These are phyloP conservation scores for Coccyzus lansbergi DNA, from an alignment of 2,797 vertebrate genomes.

Conservation along the genomic window DNA sequence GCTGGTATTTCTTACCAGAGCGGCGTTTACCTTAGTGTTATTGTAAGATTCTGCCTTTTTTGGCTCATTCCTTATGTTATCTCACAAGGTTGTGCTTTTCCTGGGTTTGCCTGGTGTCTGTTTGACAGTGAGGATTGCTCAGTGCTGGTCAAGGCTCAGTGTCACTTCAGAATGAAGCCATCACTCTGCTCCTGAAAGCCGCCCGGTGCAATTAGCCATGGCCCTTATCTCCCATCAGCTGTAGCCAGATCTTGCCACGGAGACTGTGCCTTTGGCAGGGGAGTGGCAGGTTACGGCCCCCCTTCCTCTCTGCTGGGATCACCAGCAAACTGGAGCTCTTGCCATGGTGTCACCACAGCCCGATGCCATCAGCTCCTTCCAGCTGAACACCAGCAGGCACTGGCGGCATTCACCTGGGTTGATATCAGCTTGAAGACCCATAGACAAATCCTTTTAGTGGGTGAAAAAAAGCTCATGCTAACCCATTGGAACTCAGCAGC, in stretches of 20 bases:
- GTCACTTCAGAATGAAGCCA: background rate
- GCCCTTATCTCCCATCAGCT: background rate
- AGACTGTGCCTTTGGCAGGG: background rate
- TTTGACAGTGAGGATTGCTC: background rate
- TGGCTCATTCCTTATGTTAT: background rate
- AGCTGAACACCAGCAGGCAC: background rate
- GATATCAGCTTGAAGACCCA: background rate
- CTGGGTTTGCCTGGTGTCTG: background rate
- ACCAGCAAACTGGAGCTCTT: background rate
- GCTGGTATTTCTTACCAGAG: slow-evolving; percentile 11
- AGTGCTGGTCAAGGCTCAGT: background rate
- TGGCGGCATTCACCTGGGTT: background rate
- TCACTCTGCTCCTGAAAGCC: background rate
- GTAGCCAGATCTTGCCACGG: background rate
- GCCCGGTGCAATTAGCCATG: fast-evolving
- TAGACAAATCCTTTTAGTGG: background rate
- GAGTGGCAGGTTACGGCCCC: background rate
- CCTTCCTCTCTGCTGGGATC: background rate
- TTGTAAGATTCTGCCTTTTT: background rate
- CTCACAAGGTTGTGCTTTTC: background rate
- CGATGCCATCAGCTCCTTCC: background rate
- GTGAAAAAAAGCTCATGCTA: background rate
- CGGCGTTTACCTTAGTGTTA: background rate
- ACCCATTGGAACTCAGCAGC: background rate
- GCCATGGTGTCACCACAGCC: fast-evolving